A percentile compares a stretch with the other conserved stretches of the same genome.
Evolutionary conservation across 1,140 invertebrate genomes (phyloP).

Genomic region (Thaumatotibia leucotreta): DNA sequence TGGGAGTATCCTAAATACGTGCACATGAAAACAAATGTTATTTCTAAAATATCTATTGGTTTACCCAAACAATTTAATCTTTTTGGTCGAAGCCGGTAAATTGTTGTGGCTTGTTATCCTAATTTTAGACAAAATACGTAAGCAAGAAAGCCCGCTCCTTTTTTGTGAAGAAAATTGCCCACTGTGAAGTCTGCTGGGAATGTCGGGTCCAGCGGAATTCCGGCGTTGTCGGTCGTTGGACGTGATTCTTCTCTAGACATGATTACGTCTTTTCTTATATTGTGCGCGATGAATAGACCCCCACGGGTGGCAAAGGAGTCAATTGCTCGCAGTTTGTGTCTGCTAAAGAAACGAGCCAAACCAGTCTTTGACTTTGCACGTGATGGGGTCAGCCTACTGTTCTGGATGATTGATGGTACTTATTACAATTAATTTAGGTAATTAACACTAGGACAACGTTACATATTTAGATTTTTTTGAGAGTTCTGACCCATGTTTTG

Average conservation of each 20-base stretch:
- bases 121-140: slow-evolving; percentile 33
- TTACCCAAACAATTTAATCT: not conserved
- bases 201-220: slow-evolving; percentile 56
- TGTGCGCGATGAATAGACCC: slow-evolving; percentile 48
- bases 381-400: not conserved
- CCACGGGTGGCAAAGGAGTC: slow-evolving; percentile 39
- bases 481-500: too few relatives aligned
- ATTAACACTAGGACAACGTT: too few relatives aligned
- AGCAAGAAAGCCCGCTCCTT: slow-evolving; percentile 39
- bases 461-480: too few relatives aligned
- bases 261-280: slow-evolving; percentile 66
- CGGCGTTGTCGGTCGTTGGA: slow-evolving; percentile 57
- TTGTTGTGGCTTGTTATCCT: slow-evolving; percentile 27
- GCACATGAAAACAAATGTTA: not conserved
- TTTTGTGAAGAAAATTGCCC: slow-evolving; percentile 60
- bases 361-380: not conserved
- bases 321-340: slow-evolving; percentile 44
- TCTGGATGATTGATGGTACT: not conserved
- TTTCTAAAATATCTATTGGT: not conserved
- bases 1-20: too few relatives aligned
- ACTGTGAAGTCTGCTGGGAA: slow-evolving; percentile 32
- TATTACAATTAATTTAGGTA: too few relatives aligned
- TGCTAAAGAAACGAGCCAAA: slow-evolving; percentile 8
- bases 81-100: slow-evolving; percentile 19
- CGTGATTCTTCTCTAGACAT: slow-evolving; percentile 59